phyloP scores from a whole-genome alignment of 1,140 invertebrate species.

The Babylonia areolata region DNA sequence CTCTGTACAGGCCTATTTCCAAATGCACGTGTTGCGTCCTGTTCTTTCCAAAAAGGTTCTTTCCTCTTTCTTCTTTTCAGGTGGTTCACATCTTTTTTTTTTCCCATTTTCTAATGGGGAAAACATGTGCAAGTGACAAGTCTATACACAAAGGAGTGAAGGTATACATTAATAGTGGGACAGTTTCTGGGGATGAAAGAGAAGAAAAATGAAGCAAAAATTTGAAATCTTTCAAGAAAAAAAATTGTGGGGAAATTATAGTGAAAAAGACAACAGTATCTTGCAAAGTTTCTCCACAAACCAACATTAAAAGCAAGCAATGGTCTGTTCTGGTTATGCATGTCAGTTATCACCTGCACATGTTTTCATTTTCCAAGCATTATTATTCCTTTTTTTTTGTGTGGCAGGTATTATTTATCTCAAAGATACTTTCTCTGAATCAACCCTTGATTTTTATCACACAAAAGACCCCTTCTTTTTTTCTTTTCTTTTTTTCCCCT shows the following conservation, averaged over 20 bases:
- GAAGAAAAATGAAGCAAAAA: background rate
- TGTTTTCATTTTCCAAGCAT: background rate
- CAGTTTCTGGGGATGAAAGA: too few relatives aligned
- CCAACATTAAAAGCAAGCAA: too few relatives aligned
- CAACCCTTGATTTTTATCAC: too few relatives aligned
- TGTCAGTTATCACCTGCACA: background rate
- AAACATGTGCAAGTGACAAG: background rate
- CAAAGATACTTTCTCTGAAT: constrained; percentile 2
- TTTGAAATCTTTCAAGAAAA: background rate
- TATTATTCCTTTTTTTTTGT: background rate
- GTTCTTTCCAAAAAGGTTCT: background rate
- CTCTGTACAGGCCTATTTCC: background rate
- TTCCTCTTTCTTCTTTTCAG: background rate
- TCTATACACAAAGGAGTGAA: background rate
- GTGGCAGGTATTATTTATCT: background rate
- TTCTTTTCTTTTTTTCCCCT: background rate
- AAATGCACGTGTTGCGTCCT: background rate
- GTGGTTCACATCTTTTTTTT: background rate
- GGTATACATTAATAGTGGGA: too few relatives aligned
- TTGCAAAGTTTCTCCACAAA: too few relatives aligned
- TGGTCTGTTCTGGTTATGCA: too few relatives aligned
- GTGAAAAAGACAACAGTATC: too few relatives aligned
- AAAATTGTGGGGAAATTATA: too few relatives aligned
- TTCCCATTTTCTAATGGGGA: background rate
- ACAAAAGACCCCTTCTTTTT: too few relatives aligned